Base-by-base conservation (phyloP, 2,888 invertebrate genomes). In the Boloria euphrosyne region DNA sequence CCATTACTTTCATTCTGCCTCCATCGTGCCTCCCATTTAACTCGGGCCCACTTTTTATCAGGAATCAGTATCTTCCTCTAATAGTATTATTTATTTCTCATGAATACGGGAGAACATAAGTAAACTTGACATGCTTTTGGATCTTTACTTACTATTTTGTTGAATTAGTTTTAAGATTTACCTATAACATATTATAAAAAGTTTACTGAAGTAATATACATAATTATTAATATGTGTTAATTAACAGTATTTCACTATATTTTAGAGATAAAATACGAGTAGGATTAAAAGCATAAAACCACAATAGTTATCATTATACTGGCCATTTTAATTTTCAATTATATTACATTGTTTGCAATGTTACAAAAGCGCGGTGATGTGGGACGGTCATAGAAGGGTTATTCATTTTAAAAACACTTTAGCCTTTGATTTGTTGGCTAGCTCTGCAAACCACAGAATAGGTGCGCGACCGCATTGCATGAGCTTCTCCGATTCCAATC, bases 81-180 rank as follows among this genome's bases (percentile, higher is more conserved):
- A 90, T 92, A 91, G 90, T 91, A 92, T 92, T 91, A 91, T 92
- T 92, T 91, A 91, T 92, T 90, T 89, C 89, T 90, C 90, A 90
- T 91, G 90, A 91, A 91, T 90, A 91, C 90, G 83, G 84, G 83
- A 84, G 87, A 87, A 88, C 88, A 89, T 88, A 89, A 86, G 87
- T 89, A 84, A 90, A 87, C 87, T 86, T 87, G 90, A 91, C 86
- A 89, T 86, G 86, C 87, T 86, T 88, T 86, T 87, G 85, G 86
- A 86, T 86, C 82, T 85, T 88, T 89, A 88, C 86, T 84, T 87
- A 80, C 81, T 85, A 82, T 78, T 80, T 80, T 81, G 78, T 80
- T 81, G 80, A 1, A 3, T 7, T 38, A 10, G 31, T 38, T 38
- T 7, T 7, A 38, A 38, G 31, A 38, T 43, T 55, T 53, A 22